These are phyloP conservation scores for Xylocopa sonorina DNA, from an alignment of 1,140 invertebrate genomes.

Conservation along the genomic window DNA sequence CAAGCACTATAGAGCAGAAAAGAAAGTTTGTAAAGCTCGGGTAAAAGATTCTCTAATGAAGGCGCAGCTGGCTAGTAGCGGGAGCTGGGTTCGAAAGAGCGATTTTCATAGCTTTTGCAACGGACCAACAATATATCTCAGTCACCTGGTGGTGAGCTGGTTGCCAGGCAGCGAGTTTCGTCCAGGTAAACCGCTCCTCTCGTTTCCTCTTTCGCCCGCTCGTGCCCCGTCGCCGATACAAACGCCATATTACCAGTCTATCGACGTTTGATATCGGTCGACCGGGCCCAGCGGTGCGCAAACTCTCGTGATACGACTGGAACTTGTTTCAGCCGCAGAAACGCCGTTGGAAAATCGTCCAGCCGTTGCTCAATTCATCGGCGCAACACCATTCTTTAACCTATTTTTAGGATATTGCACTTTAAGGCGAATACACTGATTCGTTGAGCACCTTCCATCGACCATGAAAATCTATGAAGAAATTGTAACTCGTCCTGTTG, in stretches of 20 bases:
- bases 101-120: conserved; percentile 40
- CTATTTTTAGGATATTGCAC: not conserved
- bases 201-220: conserved; percentile 31
- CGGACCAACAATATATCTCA: conserved; percentile 18
- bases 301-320: not conserved
- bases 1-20: not conserved
- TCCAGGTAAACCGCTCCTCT: conserved; percentile 47
- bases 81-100: conserved; percentile 51
- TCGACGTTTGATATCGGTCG: conserved; percentile 46
- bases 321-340: conserved; percentile 28
- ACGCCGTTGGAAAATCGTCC: not conserved
- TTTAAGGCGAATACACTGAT: too few species aligned
- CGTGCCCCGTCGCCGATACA: conserved; percentile 19
- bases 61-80: not conserved
- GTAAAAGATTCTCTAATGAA: not conserved
- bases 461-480: too few species aligned
- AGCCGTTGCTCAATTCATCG: not conserved
- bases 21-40: not conserved
- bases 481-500: too few species aligned
- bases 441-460: too few species aligned
- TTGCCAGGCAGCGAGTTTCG: conserved; percentile 53
- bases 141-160: conserved; percentile 28
- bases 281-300: conserved; percentile 20
- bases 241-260: conserved; percentile 41
- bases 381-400: not conserved